Conservation (phyloP, 92 coral and sea anemone species). For the Plumapathes pennacea region DNA sequence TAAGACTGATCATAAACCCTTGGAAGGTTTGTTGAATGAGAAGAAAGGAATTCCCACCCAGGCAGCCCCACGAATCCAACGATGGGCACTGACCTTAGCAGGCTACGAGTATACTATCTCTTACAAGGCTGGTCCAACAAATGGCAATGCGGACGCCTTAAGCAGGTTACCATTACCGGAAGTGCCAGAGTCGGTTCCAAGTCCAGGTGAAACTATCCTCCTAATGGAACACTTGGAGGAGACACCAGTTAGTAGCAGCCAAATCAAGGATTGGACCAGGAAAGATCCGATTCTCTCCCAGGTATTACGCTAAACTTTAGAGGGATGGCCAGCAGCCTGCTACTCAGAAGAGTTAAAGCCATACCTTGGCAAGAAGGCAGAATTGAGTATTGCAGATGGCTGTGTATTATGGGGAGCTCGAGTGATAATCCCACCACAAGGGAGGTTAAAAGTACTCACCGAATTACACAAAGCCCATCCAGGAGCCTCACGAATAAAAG, state of each 20-base stretch:
- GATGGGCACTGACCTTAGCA: constrained; percentile 59
- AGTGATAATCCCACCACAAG: constrained; percentile 44
- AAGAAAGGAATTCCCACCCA: constrained; percentile 39
- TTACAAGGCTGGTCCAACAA: constrained; percentile 40
- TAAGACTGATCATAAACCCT: constrained; percentile 34
- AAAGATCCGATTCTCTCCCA: constrained; percentile 48
- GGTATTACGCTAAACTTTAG: constrained; percentile 31
- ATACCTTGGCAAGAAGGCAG: constrained; percentile 15
- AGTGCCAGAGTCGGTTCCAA: constrained; percentile 23
- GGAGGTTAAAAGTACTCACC: constrained; percentile 14
- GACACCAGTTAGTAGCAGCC: constrained; percentile 37
- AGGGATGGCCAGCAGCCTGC: constrained; percentile 26
- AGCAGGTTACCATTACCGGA: constrained; percentile 59
- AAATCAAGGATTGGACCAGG: constrained; percentile 55
- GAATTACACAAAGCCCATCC: constrained; percentile 41
- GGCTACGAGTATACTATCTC: constrained; percentile 46
- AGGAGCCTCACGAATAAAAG: constrained; percentile 35
- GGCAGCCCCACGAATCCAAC: constrained; percentile 49
- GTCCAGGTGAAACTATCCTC: constrained; percentile 34
- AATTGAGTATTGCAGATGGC: constrained; percentile 48
- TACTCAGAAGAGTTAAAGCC: too few species aligned
- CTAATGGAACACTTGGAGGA: constrained; percentile 53
- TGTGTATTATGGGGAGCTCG: constrained; percentile 40
- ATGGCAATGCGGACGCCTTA: constrained; percentile 58
- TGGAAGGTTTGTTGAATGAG: constrained; percentile 42